Conservation (phyloP, 1,140 invertebrate genomes). For the Philotrypesis tridentata region DNA sequence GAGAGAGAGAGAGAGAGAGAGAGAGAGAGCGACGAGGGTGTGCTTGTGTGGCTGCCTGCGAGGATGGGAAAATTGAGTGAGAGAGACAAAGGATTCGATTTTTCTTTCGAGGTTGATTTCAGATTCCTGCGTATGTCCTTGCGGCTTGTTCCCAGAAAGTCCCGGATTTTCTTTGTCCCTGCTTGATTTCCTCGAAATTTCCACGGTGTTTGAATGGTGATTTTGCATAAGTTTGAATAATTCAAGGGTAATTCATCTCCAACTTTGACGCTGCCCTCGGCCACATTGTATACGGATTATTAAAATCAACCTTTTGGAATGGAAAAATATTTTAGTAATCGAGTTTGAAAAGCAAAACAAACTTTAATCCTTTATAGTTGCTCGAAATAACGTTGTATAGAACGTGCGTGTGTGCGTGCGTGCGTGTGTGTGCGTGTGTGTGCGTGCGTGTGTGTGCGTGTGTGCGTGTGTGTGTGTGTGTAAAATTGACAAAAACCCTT, state of each 20-base stretch:
- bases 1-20: no score
- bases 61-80: background rate
- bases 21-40: background rate
- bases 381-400: background rate
- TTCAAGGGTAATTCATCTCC: background rate
- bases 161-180: background rate
- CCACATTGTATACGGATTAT: background rate
- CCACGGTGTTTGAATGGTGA: background rate
- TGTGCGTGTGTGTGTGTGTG: no score
- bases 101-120: constrained; percentile 1
- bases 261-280: background rate
- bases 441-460: no score
- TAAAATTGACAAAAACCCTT: no score
- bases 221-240: background rate
- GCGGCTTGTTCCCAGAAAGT: background rate
- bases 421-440: no score
- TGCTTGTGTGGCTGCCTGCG: background rate
- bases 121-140: background rate
- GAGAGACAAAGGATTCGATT: constrained; percentile 33
- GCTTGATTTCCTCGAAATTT: background rate
- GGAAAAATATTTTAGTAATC: background rate
- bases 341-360: background rate
- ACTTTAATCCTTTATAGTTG: background rate
- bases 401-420: no score
- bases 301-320: background rate